Conservation (phyloP, 2,113 vertebrate species). For the Clarias batrachus region DNA sequence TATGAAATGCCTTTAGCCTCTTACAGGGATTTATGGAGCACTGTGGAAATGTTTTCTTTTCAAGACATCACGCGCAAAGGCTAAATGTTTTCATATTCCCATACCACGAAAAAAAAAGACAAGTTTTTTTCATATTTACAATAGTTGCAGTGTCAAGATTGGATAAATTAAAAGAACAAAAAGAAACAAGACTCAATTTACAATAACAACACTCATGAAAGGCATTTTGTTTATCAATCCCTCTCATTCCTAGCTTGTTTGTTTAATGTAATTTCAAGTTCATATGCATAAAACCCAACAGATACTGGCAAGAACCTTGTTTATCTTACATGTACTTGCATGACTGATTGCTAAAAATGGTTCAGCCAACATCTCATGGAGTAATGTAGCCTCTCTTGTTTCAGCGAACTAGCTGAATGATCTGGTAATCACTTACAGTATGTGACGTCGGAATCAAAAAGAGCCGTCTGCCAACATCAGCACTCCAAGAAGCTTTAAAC, state of each 20-base stretch:
- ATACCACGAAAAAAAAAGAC: not conserved
- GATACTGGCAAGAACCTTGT: conserved; percentile 13
- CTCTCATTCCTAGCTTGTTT: conserved; percentile 20
- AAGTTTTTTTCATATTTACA: conserved; percentile 22
- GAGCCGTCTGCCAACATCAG: conserved; percentile 53
- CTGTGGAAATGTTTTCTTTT: conserved; percentile 56
- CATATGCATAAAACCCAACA: conserved; percentile 25
- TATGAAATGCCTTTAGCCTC: conserved; percentile 59
- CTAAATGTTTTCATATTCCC: conserved; percentile 34
- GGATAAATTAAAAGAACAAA: conserved; percentile 22
- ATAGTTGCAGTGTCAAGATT: conserved; percentile 10
- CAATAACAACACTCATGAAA: conserved; percentile 31
- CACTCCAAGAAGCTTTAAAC: conserved; percentile 58
- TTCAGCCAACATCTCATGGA: conserved; percentile 51
- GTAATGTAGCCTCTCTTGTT: conserved; percentile 44
- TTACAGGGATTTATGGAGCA: conserved; percentile 59
- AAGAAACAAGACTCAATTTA: conserved; percentile 26
- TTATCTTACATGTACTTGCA: conserved; percentile 51
- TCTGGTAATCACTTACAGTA: conserved; percentile 57
- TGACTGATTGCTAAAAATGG: conserved; percentile 45
- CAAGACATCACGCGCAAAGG: conserved; percentile 47
- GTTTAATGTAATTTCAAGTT: conserved; percentile 35
- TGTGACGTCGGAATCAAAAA: conserved; percentile 57
- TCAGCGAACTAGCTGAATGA: conserved; percentile 41
- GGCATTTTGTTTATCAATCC: conserved; percentile 10